phyloP scores from a whole-genome alignment of 1,140 invertebrate species.

The Micrasema minimum region DNA sequence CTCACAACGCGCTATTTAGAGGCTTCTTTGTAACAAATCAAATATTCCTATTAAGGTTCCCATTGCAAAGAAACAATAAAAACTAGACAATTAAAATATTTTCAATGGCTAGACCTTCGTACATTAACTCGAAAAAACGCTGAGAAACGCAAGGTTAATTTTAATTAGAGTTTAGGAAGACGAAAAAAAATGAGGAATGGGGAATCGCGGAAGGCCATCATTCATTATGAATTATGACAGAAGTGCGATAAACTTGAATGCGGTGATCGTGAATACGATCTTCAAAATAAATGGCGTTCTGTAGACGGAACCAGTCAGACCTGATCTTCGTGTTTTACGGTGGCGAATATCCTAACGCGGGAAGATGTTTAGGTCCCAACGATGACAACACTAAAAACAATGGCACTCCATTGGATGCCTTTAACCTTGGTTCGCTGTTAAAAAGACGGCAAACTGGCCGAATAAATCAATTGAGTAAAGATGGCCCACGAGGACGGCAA shows the following conservation, averaged over 20 bases:
- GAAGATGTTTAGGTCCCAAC: not conserved
- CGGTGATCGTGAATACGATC: conserved; percentile 4
- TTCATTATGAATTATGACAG: not conserved
- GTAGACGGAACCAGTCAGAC: conserved; percentile 26
- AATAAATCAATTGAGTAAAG: too few species aligned
- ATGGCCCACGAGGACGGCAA: too few species aligned
- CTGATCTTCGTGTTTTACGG: conserved; percentile 15
- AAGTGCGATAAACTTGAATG: conserved; percentile 24
- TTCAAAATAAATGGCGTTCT: conserved; percentile 13
- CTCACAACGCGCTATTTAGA: not conserved
- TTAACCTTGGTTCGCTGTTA: too few species aligned
- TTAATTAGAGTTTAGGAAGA: conserved; percentile 28
- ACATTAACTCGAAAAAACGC: conserved; percentile 19
- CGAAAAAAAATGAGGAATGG: conserved; percentile 2
- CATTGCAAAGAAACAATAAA: conserved; percentile 10
- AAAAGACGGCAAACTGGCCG: too few species aligned
- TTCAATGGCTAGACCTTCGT: conserved; percentile 30
- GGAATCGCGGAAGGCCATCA: not conserved
- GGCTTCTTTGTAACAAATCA: too few species aligned
- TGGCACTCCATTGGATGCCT: too few species aligned
- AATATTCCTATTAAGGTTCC: not conserved
- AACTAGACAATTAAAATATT: conserved; percentile 36
- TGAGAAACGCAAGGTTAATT: conserved; percentile 25
- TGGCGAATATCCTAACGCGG: not conserved
- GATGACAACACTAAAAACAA: not conserved